Percentiles rank a stretch among this genome's conserved stretches.
These are phyloP conservation scores for Oryctolagus cuniculus DNA, from an alignment of 2,113 vertebrate species.

Conservation along the genomic window mOryCun1.1 NC_091444.1:53576001-53576500, in stretches of 20 bases:
- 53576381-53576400: neutral
- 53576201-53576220: too few species aligned
- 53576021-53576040: too few species aligned
- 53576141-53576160: neutral
- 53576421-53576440: too few species aligned
- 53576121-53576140: neutral
- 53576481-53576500: neutral
- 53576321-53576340: neutral
- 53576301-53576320: neutral
- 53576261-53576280: neutral
- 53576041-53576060: too few species aligned
- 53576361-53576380: neutral
- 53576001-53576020: fast-evolving
- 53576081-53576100: neutral
- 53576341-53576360: neutral
- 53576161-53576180: neutral
- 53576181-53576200: fast-evolving
- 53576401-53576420: neutral
- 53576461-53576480: neutral
- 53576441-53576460: fast-evolving
- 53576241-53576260: fast-evolving
- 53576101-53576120: neutral
- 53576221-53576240: neutral
- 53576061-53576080: fast-evolving
- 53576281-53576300: neutral